These are phyloP conservation scores for fruit fly (Drosophila melanogaster) DNA, from an alignment of 1,140 invertebrate species.

Conservation along the genomic window Release_6_plus_ISO1_MT NT_033779.5:17221501-17222000, in stretches of 20 bases:
- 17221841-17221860: too few relatives aligned
- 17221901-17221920: too few relatives aligned
- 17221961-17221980: too few relatives aligned
- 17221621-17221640: slow-evolving; percentile 6
- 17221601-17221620: slow-evolving; percentile 31
- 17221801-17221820: slow-evolving; percentile 17
- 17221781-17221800: background rate
- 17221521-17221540: slow-evolving; percentile 14
- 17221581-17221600: slow-evolving; percentile 37
- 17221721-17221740: slow-evolving; percentile 15
- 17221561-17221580: slow-evolving; percentile 50
- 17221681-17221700: slow-evolving; percentile 76
- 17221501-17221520: slow-evolving; percentile 30
- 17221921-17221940: too few relatives aligned
- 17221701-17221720: slow-evolving; percentile 44
- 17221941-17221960: too few relatives aligned
- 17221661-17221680: slow-evolving; percentile 42
- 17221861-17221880: too few relatives aligned
- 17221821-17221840: slow-evolving; percentile 15
- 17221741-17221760: slow-evolving; percentile 36
- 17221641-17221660: slow-evolving; percentile 40
- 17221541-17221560: slow-evolving; percentile 67
- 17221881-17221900: too few relatives aligned
- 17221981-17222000: too few relatives aligned
- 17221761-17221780: slow-evolving; percentile 27